These are phyloP conservation scores for Macroteleia sp. DNA, from an alignment of 2,888 invertebrate genomes.

Conservation along the genomic window DNA sequence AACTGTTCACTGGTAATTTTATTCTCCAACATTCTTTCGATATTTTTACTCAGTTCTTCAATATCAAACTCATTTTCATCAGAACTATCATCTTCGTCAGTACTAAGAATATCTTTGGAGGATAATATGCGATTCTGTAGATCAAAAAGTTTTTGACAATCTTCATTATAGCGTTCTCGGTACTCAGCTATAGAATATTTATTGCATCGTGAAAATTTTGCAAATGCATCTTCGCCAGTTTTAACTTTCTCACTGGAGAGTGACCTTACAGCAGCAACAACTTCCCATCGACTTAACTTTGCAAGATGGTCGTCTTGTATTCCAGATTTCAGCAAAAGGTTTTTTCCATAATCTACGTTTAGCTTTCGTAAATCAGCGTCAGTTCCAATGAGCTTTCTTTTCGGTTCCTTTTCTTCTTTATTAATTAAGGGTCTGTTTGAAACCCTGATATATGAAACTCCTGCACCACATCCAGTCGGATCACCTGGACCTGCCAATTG, in stretches of 20 bases:
- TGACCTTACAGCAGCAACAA: slow-evolving; percentile 99
- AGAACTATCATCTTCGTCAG: slow-evolving; percentile 95
- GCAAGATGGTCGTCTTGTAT: slow-evolving; percentile 99
- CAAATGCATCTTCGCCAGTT: slow-evolving; percentile 99
- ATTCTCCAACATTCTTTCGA: slow-evolving; percentile 94
- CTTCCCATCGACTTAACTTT: slow-evolving; percentile 96
- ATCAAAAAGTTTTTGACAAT: slow-evolving; percentile 99
- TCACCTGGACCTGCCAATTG: slow-evolving; percentile 98
- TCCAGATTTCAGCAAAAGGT: slow-evolving; percentile 96
- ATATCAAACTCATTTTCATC: slow-evolving; percentile 90
- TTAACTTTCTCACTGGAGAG: slow-evolving; percentile 99
- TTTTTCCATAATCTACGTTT: slow-evolving; percentile 98
- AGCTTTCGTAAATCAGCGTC: slow-evolving; percentile 98
- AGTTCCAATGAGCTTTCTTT: slow-evolving; percentile 98
- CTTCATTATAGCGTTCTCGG: slow-evolving; percentile 98
- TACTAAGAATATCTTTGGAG: slow-evolving; percentile 96
- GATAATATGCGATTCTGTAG: slow-evolving; percentile 97
- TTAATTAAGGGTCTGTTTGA: slow-evolving; percentile 93
- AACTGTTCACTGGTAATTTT: too few species aligned
- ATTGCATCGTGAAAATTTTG: slow-evolving; percentile 99
- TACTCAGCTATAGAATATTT: slow-evolving; percentile 99
- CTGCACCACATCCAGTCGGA: slow-evolving; percentile 98
- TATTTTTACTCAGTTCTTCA: slow-evolving; percentile 98
- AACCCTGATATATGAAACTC: slow-evolving; percentile 98
- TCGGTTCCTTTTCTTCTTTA: slow-evolving; percentile 85